These are phyloP conservation scores for Phaonia tiefii DNA, from an alignment of 2,888 invertebrate species.

Conservation along the genomic window DNA sequence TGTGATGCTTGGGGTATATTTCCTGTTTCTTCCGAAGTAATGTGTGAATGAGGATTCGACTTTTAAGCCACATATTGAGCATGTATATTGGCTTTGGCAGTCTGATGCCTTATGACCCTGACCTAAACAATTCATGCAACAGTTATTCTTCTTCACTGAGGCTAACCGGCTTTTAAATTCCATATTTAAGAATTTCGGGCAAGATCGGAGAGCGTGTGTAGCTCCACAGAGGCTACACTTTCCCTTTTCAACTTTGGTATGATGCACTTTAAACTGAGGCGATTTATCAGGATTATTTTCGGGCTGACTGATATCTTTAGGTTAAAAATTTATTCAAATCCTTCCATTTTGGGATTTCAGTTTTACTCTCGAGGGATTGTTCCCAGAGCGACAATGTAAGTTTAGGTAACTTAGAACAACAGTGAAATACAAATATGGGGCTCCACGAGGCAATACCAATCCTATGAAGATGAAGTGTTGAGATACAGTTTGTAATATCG, in stretches of 20 bases:
- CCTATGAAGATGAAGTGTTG: neutral
- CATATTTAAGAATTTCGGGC: too few species aligned
- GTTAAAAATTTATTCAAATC: slow-evolving; percentile 25
- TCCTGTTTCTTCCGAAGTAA: neutral
- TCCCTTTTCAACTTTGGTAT: too few species aligned
- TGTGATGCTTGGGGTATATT: neutral
- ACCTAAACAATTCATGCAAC: too few species aligned
- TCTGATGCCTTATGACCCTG: too few species aligned
- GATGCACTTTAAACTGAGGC: neutral
- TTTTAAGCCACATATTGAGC: neutral
- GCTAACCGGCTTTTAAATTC: slow-evolving; percentile 35
- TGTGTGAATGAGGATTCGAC: too few species aligned
- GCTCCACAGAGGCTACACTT: too few species aligned
- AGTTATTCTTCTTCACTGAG: neutral
- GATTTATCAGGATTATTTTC: neutral
- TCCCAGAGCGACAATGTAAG: slow-evolving; percentile 46
- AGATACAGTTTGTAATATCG: neutral
- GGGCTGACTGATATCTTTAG: neutral
- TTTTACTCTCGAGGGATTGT: slow-evolving; percentile 29
- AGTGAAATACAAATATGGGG: slow-evolving; percentile 35
- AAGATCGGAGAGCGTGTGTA: too few species aligned
- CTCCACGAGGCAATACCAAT: neutral
- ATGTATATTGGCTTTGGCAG: too few species aligned
- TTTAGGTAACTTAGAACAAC: slow-evolving; percentile 43
- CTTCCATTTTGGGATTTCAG: slow-evolving; percentile 40